Conservation (phyloP, 2,113 vertebrate species). For the Eonycteris spelaea region DNA sequence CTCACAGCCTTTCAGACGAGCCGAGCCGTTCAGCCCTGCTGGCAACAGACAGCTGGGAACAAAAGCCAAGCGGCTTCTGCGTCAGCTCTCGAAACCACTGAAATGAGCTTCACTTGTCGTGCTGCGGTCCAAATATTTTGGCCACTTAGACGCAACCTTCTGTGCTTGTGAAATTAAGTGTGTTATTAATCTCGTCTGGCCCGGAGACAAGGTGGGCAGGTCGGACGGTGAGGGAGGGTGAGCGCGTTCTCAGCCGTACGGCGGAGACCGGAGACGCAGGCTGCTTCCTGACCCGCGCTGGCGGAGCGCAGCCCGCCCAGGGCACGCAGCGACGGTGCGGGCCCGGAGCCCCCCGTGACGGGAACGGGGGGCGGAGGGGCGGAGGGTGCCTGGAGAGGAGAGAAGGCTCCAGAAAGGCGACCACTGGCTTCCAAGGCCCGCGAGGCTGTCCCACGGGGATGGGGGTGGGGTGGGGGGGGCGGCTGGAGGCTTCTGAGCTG, state of each 20-base stretch:
- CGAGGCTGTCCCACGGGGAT: background rate
- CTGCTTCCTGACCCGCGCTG: accelerated
- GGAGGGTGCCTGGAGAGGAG: background rate
- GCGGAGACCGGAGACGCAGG: accelerated
- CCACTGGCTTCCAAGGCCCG: background rate
- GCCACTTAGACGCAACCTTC: slow-evolving; percentile 50
- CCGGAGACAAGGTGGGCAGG: background rate
- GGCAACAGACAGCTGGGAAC: background rate
- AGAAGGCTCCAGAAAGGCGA: background rate
- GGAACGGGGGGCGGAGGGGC: background rate
- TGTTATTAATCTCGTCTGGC: slow-evolving; percentile 47
- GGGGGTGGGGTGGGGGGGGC: accelerated
- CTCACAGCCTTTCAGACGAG: background rate
- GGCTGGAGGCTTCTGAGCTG: background rate
- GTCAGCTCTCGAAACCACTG: slow-evolving; percentile 32
- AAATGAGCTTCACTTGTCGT: slow-evolving; percentile 39
- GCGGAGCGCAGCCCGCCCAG: background rate
- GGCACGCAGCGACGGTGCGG: background rate
- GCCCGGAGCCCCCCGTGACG: background rate
- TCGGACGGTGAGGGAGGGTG: background rate
- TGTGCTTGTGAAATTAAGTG: slow-evolving; percentile 63
- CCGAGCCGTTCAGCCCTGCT: background rate
- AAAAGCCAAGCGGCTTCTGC: background rate
- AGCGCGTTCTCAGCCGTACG: accelerated
- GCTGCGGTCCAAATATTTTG: slow-evolving; percentile 64